Percentiles rank a stretch among this genome's conserved stretches.
Evolutionary conservation across 2,113 vertebrate species (phyloP).

Genomic region (Pelodiscus sinensis): DNA sequence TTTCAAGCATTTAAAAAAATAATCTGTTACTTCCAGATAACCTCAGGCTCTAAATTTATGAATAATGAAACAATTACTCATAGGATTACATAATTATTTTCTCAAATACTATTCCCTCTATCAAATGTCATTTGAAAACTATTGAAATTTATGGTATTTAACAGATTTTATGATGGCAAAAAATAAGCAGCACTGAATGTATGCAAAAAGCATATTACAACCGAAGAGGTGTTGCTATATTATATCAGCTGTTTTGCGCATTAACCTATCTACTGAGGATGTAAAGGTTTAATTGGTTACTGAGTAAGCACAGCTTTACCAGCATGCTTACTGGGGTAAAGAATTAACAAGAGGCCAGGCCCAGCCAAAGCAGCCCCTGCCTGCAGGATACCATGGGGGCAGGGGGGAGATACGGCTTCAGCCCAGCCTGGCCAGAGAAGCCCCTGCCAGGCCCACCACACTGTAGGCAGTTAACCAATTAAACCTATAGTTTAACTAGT

Average conservation of each 20-base stretch:
- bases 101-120: constrained; percentile 57
- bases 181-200: constrained; percentile 1
- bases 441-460: too few relatives aligned
- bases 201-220: constrained; percentile 44
- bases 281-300: too few relatives aligned
- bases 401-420: too few relatives aligned
- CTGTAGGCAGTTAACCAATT: too few relatives aligned
- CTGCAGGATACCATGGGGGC: too few relatives aligned
- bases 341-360: too few relatives aligned
- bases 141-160: background rate
- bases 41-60: constrained; percentile 62
- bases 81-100: constrained; percentile 69
- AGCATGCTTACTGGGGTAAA: too few relatives aligned
- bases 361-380: too few relatives aligned
- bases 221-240: constrained; percentile 11
- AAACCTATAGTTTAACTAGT: too few relatives aligned
- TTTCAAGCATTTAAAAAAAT: constrained; percentile 55
- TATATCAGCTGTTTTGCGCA: background rate
- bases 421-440: too few relatives aligned
- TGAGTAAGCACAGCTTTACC: too few relatives aligned
- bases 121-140: background rate
- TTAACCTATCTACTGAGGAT: constrained; percentile 16
- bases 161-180: background rate
- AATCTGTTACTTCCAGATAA: constrained; percentile 62
- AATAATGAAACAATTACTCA: constrained; percentile 61